Conservation (phyloP, 2,113 vertebrate genomes). For the Tachysurus fulvidraco region DNA sequence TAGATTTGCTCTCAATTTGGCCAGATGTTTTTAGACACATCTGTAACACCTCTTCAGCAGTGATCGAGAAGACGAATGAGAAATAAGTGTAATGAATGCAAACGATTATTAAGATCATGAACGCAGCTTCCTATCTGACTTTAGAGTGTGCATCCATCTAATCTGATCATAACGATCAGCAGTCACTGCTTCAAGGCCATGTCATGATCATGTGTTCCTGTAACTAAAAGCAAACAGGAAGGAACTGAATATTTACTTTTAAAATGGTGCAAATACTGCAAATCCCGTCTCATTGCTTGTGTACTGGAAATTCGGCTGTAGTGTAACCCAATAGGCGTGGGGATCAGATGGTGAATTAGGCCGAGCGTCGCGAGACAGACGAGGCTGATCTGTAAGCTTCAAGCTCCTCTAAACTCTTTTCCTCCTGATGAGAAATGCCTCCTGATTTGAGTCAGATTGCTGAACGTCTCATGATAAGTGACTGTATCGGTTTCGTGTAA, state of each 20-base stretch:
- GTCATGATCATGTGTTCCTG: neutral
- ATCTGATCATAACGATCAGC: neutral
- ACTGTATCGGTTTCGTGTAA: neutral
- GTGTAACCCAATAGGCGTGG: conserved; percentile 32
- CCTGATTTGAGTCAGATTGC: neutral
- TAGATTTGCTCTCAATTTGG: neutral
- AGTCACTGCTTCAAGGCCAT: conserved; percentile 3
- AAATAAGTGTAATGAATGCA: neutral
- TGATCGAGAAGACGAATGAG: neutral
- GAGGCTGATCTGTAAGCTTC: conserved; percentile 2
- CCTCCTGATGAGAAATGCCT: conserved; percentile 3
- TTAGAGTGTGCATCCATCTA: neutral
- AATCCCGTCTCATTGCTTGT: neutral
- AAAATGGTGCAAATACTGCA: neutral
- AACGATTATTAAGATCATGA: neutral
- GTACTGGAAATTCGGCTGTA: neutral
- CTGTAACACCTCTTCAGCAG: neutral
- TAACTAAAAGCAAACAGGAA: neutral
- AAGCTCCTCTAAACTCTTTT: conserved; percentile 17
- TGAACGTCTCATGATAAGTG: neutral
- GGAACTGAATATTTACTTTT: neutral
- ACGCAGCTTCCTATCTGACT: neutral
- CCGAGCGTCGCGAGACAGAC: conserved; percentile 16
- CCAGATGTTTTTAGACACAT: neutral
- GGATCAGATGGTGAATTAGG: conserved; percentile 29